Percentiles rank a stretch among this genome's conserved stretches.
Conservation (phyloP, 2,797 vertebrate species). For the Malacoctenus gilli region DNA sequence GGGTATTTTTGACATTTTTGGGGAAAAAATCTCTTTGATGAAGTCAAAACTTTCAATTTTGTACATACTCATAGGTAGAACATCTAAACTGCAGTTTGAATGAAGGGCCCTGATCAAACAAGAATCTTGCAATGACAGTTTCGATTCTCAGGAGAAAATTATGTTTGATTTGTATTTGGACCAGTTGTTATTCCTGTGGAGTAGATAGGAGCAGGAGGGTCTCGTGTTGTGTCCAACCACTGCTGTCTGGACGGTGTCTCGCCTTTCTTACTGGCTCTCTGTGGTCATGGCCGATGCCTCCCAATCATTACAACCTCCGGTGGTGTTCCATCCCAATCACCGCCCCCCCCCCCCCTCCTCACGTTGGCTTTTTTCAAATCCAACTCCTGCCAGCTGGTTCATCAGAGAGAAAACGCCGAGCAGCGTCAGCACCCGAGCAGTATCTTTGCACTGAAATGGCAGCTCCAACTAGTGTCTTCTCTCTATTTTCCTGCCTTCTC, state of each 20-base stretch:
- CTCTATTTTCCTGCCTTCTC: conserved; percentile 35
- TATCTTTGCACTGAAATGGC: conserved; percentile 44
- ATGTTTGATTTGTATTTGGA: too few species aligned
- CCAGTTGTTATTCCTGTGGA: too few species aligned
- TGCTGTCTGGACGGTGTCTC: neutral
- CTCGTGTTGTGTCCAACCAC: too few species aligned
- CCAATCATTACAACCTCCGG: neutral
- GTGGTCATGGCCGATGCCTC: conserved; percentile 2
- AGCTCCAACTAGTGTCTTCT: conserved; percentile 37
- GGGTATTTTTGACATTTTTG: too few species aligned
- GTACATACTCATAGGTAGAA: too few species aligned
- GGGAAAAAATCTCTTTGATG: too few species aligned
- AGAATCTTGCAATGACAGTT: too few species aligned
- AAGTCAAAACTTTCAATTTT: too few species aligned
- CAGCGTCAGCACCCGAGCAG: conserved; percentile 4
- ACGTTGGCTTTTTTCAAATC: neutral
- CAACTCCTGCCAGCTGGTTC: neutral
- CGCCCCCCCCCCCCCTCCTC: neutral
- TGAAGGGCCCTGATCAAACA: too few species aligned
- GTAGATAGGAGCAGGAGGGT: too few species aligned
- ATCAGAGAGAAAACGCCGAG: conserved; percentile 16
- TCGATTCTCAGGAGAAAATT: too few species aligned
- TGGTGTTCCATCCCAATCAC: neutral
- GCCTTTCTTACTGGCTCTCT: neutral
- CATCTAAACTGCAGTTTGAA: too few species aligned